Base-by-base conservation (phyloP, 2,113 vertebrate genomes). In the Clupea harengus region DNA sequence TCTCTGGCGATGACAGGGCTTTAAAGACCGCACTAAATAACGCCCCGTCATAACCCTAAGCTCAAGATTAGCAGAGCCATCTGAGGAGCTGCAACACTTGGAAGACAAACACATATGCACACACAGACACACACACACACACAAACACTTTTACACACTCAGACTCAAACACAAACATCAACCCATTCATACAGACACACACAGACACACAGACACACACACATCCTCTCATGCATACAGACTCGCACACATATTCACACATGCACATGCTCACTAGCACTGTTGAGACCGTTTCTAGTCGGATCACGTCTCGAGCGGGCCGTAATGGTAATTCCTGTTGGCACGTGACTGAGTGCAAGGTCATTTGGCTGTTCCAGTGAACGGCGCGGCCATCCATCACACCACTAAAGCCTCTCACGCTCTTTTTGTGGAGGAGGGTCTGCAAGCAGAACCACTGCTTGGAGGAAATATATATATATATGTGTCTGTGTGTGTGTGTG, bases 381-480 rank as follows among this genome's bases (percentile, higher is more conserved):
- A 44, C 83, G 49, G 39, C 22, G 52, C 52, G 47, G n/a, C 28
- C 81, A 81, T 89, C 85, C 83, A 82, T 89, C 88, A 89, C 83
- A 0, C 22, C 60, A 45, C 45, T 6, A 85, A 54, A 39, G 39
- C 85, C 44, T 4, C 45, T 50, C 52, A 32, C 25, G 49, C 64
- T 72, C n/a, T 84, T n/a, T 52, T 44, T 52, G 83, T 32, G 81
- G 45, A 45, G 83, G 83, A 44, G 25, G 64, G 47, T 64, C 80
- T 47, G 45, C 45, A 45, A 82, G 32, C 25, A 15, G 64, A 80
- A 80, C 39, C 49, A 75, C 46, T 49, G 49, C 44, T 75, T 44
- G n/a, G 22, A 25, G 28, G 81, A 82, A 84, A 83, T 80, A 32
- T 82, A 45, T 39, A 28, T 45, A 78, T 7, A 60, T 75, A 85